Evolutionary conservation across 2,113 vertebrate species (phyloP).

Genomic region (Macrotus californicus): DNA sequence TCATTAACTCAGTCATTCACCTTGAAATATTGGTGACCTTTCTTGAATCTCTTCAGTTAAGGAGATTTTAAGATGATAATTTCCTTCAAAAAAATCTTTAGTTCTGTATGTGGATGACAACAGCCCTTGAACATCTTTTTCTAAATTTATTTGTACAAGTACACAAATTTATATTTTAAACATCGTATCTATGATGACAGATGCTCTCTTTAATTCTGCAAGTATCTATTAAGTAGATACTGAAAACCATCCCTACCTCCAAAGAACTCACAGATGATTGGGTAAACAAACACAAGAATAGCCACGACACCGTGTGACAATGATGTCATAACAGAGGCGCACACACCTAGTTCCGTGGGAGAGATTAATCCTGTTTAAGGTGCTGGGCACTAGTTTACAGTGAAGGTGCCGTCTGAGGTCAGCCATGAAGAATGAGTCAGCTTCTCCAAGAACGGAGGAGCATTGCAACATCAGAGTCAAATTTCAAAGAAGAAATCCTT

Average conservation of each 20-base stretch:
- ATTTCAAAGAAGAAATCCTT: conserved; percentile 31
- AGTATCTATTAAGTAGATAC: not conserved
- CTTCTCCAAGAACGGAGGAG: conserved; percentile 7
- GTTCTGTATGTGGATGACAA: not conserved
- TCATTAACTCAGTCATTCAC: not conserved
- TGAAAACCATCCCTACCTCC: not conserved
- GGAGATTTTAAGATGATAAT: conserved; percentile 12
- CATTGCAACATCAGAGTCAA: conserved; percentile 10
- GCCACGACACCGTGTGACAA: not conserved
- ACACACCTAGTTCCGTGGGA: not conserved
- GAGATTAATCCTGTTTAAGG: not conserved
- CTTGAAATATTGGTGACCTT: not conserved
- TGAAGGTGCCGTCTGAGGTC: not conserved
- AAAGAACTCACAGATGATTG: not conserved
- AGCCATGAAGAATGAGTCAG: conserved; percentile 35
- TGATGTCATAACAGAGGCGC: not conserved
- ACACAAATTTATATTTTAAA: not conserved
- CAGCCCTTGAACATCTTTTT: not conserved
- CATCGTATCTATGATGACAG: not conserved
- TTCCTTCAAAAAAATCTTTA: not conserved
- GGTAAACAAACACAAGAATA: not conserved
- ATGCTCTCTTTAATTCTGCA: not conserved
- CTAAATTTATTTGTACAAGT: not conserved
- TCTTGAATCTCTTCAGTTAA: not conserved
- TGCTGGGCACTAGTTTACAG: not conserved